These are phyloP conservation scores for Xenus cinereus DNA, from an alignment of 2,113 vertebrate genomes.

Conservation along the genomic window DNA sequence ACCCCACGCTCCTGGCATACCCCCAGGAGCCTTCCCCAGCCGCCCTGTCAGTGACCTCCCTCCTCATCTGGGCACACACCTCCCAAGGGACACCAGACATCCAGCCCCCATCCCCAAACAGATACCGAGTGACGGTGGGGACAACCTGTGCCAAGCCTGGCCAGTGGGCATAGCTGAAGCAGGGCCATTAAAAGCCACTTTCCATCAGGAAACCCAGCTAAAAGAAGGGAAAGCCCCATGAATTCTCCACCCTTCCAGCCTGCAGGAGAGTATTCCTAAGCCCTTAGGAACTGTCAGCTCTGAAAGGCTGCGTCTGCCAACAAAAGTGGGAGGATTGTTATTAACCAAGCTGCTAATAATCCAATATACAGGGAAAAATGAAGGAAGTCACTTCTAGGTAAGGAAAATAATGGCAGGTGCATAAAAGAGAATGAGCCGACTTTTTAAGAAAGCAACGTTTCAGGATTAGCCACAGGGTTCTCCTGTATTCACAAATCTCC, in stretches of 20 bases:
- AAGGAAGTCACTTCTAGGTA: conserved; percentile 36
- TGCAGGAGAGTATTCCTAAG: neutral
- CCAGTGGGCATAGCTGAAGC: neutral
- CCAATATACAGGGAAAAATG: conserved; percentile 7
- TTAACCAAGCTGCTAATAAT: conserved; percentile 3
- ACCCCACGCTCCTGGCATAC: conserved; percentile 48
- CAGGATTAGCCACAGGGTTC: conserved; percentile 61
- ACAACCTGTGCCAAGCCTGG: neutral
- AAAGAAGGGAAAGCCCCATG: conserved; percentile 3
- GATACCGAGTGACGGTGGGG: accelerated
- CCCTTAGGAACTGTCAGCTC: conserved; percentile 12
- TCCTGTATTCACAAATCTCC: conserved; percentile 64
- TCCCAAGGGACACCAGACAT: neutral
- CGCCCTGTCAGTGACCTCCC: neutral
- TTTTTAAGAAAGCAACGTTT: conserved; percentile 47
- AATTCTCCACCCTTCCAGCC: neutral
- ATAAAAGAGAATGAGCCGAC: neutral
- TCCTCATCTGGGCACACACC: neutral
- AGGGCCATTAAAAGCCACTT: neutral
- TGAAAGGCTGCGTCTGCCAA: conserved; percentile 1
- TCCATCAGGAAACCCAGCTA: neutral
- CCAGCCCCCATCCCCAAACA: neutral
- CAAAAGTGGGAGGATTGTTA: conserved; percentile 15
- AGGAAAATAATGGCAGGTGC: conserved; percentile 24
- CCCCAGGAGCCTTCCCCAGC: neutral